phyloP scores from a whole-genome alignment of 2,797 vertebrate species.

The Heterohyrax brucei region DNA sequence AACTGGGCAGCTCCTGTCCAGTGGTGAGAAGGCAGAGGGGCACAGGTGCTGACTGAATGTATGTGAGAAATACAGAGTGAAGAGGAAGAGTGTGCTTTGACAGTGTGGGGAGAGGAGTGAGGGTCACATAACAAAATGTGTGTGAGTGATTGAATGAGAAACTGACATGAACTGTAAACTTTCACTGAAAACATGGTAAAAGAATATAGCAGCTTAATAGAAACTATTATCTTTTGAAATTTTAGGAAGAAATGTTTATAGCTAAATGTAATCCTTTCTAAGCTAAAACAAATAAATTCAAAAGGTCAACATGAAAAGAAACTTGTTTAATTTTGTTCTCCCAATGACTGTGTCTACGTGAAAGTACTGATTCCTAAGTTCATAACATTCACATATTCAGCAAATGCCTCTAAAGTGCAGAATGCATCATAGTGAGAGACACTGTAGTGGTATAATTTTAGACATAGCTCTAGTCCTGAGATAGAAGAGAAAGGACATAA shows the following conservation, averaged over 20 bases:
- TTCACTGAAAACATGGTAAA: too few relatives aligned
- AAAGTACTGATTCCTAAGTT: background rate
- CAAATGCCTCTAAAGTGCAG: background rate
- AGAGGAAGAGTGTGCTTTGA: too few relatives aligned
- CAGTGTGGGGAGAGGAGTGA: too few relatives aligned
- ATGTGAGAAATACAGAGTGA: too few relatives aligned
- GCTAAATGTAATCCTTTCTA: background rate
- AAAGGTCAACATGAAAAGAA: background rate
- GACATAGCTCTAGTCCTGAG: background rate
- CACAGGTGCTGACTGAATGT: too few relatives aligned
- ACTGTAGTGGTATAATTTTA: background rate
- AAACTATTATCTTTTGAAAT: slow-evolving; percentile 21
- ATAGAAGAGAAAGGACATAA: background rate
- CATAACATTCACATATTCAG: background rate
- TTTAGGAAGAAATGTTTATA: slow-evolving; percentile 42
- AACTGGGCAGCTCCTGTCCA: too few relatives aligned
- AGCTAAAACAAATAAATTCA: background rate
- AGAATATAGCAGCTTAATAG: background rate
- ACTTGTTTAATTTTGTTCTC: background rate
- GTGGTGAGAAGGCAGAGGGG: too few relatives aligned
- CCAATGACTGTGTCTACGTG: background rate
- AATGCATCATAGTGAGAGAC: background rate
- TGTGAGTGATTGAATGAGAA: too few relatives aligned
- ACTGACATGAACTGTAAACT: too few relatives aligned
- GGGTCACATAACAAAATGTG: too few relatives aligned